Evolutionary conservation across 2,797 vertebrate species (phyloP), one percentile per base, ranked within the genome.

Genomic region (Cyclopterus lumpus): DNA sequence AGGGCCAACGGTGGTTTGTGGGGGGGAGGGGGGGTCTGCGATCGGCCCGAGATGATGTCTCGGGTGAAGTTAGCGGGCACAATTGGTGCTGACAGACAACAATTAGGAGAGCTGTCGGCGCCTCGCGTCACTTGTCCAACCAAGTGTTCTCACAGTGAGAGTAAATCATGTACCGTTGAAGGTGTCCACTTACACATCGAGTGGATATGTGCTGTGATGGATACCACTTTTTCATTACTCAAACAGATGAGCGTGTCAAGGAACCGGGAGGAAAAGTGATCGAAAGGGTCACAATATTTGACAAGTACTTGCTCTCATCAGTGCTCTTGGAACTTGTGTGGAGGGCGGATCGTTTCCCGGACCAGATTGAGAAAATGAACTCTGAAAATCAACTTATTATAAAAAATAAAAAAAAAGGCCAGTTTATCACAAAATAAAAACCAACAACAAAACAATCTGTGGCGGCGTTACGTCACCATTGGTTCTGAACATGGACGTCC

Each of bases 21-120:
- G 59, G 67, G 76, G 67, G 64, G 59, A 89, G 86, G 73, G 71
- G 48, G 34, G 34, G 12, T n/a, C n/a, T 26, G 80, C 14, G 14
- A 74, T 89, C 63, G 55, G 38, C 71, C 68, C 57, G 84, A 75
- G 62, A n/a, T n/a, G n/a, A 84, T 53, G 81, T 78, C 84, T 86
- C 76, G 30, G 81, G 84, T 83, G 67, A 85, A 88, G 88, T 89
- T 84, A 82, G 60, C 38, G 11, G 10, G 73, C 59, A 83, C 91
- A 93, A 94, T 92, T 92, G 89, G 69, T 83, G 89, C 82, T 91
- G 93, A 94, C 93, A 93, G 90, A 87, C 78, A 71, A 83, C 85
- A 92, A 93, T 94, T 94, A 93, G 88, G 42, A 66, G 71, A 85
- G 77, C 81, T 67, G 64, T 86, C 71, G 44, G 80, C 53, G 74